Evolutionary conservation across 2,888 invertebrate species (phyloP), one percentile per base, ranked within the genome.

Genomic region (Panopea generosa): DNA sequence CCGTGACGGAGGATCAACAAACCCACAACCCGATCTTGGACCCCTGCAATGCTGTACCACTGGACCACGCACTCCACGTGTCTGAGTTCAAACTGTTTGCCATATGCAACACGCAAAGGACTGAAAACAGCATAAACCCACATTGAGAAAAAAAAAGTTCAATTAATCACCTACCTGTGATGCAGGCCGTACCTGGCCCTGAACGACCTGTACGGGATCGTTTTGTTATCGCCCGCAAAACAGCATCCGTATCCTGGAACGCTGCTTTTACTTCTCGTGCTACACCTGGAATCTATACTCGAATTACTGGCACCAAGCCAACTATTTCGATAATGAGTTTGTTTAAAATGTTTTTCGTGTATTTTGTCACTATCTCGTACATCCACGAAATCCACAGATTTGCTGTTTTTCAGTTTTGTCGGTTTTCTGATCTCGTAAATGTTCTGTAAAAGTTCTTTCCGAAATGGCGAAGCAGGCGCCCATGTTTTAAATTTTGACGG

Each of bases 181-280:
- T 33, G 11, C 33, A 4, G 4, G 33, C 33, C 33, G 33, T 33
- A 47, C 3, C 49, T 47, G 49, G 18, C 4, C 49, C 7, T 45
- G 16, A 9, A 67, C 2, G 78, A 71, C n/a, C 71, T 47, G 26
- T 67, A 65, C 3, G 74, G 60, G 24, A 67, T 53, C 2, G 74
- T 71, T 45, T 71, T 79, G n/a, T 68, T 63, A 47, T 79, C 79
- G 2, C 80, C 80, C 22, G 45, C 47, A 38, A 80, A 80, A 61
- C 76, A 74, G 29, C 76, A 62, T 14, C 76, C 80, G 14, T 70
- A 77, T 20, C 73, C 80, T 14, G 76, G 70, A 7, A 80, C 67
- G 33, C 33, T 33, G 4, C 6, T 7, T 27, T 67, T 16, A 26
- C 9, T 45, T n/a, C 61, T 49, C 22, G 62, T 50, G 18, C 33